A percentile compares a stretch with the other conserved stretches of the same genome.
phyloP scores from a whole-genome alignment of 2,888 invertebrate genomes.

The Conops quadrifasciatus region DNA sequence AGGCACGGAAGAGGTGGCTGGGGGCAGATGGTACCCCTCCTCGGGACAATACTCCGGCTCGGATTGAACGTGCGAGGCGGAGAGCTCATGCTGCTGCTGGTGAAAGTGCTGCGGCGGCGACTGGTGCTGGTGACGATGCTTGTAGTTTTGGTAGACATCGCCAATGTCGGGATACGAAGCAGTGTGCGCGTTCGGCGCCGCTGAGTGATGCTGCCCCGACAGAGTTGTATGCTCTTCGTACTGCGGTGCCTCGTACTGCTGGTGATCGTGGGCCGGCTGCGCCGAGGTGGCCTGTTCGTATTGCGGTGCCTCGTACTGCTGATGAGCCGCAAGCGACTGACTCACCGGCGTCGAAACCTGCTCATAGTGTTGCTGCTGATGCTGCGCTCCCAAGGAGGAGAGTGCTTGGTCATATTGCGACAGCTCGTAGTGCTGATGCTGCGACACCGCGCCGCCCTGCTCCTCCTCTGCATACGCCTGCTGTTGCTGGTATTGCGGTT shows the following conservation, averaged over 20 bases:
- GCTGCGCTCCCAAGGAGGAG: constrained; percentile 14
- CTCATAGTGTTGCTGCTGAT: constrained; percentile 33
- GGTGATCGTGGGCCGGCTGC: constrained; percentile 30
- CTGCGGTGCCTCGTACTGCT: constrained; percentile 36
- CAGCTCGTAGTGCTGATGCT: constrained; percentile 36
- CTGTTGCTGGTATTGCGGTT: constrained; percentile 43
- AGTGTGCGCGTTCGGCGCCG: constrained; percentile 48
- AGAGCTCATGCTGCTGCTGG: constrained; percentile 35
- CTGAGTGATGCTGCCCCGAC: constrained; percentile 26
- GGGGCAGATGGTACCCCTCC: constrained; percentile 45
- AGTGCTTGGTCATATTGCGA: constrained; percentile 28
- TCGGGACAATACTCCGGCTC: constrained; percentile 43
- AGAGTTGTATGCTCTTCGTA: constrained; percentile 33
- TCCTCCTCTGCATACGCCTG: constrained; percentile 37
- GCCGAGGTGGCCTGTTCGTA: constrained; percentile 38
- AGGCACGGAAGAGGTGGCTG: constrained; percentile 46
- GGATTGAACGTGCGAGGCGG: constrained; percentile 47
- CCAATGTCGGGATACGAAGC: constrained; percentile 56
- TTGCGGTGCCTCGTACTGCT: constrained; percentile 36
- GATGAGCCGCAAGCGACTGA: no score
- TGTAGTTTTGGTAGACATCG: constrained; percentile 60
- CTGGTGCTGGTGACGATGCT: constrained; percentile 52
- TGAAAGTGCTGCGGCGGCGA: constrained; percentile 35
- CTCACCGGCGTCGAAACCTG: constrained; percentile 29
- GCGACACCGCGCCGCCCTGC: constrained; percentile 15